Base-by-base conservation (phyloP, 2,113 vertebrate genomes). In the Pipa parva region DNA sequence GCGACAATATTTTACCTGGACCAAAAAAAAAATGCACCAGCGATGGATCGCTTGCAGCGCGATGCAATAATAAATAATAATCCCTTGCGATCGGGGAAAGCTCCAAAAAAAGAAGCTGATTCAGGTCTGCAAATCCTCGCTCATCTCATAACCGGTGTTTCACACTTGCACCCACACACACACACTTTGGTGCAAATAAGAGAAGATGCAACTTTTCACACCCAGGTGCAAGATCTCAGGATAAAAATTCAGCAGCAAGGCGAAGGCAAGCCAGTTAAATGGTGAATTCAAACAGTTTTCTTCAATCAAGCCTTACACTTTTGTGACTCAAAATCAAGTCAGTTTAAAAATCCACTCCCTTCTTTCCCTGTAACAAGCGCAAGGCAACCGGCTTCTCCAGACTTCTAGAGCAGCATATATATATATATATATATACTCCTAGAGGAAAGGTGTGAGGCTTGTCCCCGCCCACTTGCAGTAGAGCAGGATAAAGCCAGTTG, bases 341-440 rank as follows among this genome's bases (percentile, higher is more conserved):
- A 45, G 36, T 46, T 11, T 20, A 21, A 13, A 28, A 4, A 25
- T 45, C 15, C 54, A 26, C 37, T 55, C 33, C 48, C 50, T n/a
- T 18, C 11, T n/a, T 5, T 46, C 29, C 26, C 37, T 11, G 17
- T 22, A 33, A 22, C 21, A 24, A 21, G 29, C 21, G 36, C 6
- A 33, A 59, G 5, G 64, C 9, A 68, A 1, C 56, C 56, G 64
- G 76, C 48, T 73, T 22, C 28, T 73, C 76, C 79, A 75, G 83
- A 84, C 83, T 66, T 78, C 79, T 72, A 33, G 72, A 63, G 63
- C 74, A 1, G 77, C 78, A 83, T 84, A 84, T 87, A 86, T 88
- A 87, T 61, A 69, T 58, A 83, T 84, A 84, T 87, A 86, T 88
- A 87, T 61, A 69, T 58, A 67, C 70, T 17, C 72, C 51, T 37